Conservation (phyloP, 2,797 vertebrate genomes). For the Balearica regulorum region DNA sequence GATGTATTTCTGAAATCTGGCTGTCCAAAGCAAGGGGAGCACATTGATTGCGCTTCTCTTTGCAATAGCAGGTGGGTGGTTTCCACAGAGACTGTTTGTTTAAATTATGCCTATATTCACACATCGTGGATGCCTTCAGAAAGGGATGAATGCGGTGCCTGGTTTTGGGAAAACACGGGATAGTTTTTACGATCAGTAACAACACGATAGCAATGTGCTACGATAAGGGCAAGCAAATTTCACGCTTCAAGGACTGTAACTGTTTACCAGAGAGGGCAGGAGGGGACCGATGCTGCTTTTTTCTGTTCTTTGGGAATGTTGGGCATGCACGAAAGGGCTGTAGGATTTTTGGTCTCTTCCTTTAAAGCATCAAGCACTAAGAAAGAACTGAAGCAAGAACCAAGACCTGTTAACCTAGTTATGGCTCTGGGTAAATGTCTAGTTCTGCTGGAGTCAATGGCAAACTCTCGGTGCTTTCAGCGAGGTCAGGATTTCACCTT, state of each 20-base stretch:
- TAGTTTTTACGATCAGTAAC: neutral
- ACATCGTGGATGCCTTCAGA: neutral
- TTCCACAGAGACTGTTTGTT: neutral
- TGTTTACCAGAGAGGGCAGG: neutral
- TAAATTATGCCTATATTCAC: neutral
- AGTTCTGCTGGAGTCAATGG: neutral
- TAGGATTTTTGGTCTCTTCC: neutral
- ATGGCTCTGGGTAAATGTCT: neutral
- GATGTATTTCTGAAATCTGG: neutral
- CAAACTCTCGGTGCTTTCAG: neutral
- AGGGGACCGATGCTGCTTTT: neutral
- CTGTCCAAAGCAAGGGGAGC: neutral
- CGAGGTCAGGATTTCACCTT: constrained; percentile 32
- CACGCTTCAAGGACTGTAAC: neutral
- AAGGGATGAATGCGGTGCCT: neutral
- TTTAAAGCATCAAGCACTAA: neutral
- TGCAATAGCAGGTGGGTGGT: neutral
- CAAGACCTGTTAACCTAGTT: neutral
- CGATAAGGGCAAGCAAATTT: neutral
- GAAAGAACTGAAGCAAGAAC: neutral
- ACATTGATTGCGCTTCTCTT: neutral
- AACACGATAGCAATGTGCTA: neutral
- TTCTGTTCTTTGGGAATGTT: neutral
- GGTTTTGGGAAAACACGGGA: neutral
- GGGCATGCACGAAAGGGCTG: neutral